A percentile compares a stretch with the other conserved stretches of the same genome.
Evolutionary conservation across 2,113 vertebrate species (phyloP).

Genomic region (Monopterus albus): DNA sequence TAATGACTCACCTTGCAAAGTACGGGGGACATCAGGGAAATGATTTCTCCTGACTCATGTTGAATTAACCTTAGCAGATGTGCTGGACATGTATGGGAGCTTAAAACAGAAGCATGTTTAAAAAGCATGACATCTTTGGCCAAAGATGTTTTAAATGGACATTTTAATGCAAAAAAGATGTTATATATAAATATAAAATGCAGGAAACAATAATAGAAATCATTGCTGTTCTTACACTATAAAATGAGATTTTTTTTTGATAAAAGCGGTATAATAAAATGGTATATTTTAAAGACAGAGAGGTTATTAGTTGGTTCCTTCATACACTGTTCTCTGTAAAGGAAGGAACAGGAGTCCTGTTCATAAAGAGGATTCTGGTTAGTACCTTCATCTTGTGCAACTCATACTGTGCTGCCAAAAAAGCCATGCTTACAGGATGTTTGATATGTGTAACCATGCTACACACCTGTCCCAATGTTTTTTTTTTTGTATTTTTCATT

Average conservation of each 20-base stretch:
- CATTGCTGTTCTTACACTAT: constrained; percentile 55
- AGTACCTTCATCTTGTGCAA: constrained; percentile 73
- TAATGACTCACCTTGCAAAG: constrained; percentile 72
- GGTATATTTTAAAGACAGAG: constrained; percentile 41
- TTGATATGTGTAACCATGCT: neutral
- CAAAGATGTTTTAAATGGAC: constrained; percentile 41
- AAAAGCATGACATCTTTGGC: constrained; percentile 26
- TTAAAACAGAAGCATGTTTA: constrained; percentile 8
- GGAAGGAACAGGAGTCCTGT: constrained; percentile 21
- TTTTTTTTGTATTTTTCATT: too few relatives aligned
- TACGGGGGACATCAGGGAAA: constrained; percentile 61
- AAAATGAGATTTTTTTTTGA: constrained; percentile 55
- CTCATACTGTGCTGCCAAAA: constrained; percentile 24
- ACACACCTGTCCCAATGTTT: neutral
- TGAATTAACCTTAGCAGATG: constrained; percentile 78
- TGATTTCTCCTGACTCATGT: constrained; percentile 71
- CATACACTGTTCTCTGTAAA: constrained; percentile 38
- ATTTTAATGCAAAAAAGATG: constrained; percentile 78
- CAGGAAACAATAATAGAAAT: constrained; percentile 44
- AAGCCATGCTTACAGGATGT: constrained; percentile 4
- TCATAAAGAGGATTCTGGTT: constrained; percentile 20
- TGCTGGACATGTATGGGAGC: constrained; percentile 37
- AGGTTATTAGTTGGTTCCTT: constrained; percentile 71
- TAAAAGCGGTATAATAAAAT: constrained; percentile 45
- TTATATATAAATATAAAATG: constrained; percentile 73